Base-by-base conservation (phyloP, 2,888 invertebrate genomes). In the Callyntrura guangdongensis region DNA sequence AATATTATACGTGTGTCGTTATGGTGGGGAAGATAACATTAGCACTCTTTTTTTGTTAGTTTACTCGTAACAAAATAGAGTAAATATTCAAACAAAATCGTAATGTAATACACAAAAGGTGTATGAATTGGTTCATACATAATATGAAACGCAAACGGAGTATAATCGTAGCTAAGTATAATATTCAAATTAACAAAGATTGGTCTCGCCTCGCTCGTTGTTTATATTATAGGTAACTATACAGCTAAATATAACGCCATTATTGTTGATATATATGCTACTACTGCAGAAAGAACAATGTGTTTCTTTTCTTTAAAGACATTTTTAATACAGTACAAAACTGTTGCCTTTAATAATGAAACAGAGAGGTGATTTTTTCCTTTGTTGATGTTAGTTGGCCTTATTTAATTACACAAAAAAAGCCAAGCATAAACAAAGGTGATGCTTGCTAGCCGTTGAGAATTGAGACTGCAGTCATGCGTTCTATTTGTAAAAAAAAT, bases 371-470 rank as follows among this genome's bases (percentile, higher is more conserved):
- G 81, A 79, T 81, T 87, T 81, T 88, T 82, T 20, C 25, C 53
- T 49, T 53, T 77, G n/a, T 77, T 77, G 53, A 47, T 69, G 45
- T 49, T 56, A 25, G 82, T 67, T 88, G 88, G 82, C 82, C 88
- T 82, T 88, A 88, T 88, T 88, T 82, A 88, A 88, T 88, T 88
- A 88, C 47, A 72, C 27, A 79, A 64, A 59, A 56, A 82, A 17
- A 64, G 82, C 64, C 64, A 67, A 67, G 36, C 69, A 64, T 69
- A 81, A 81, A 87, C 87, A 88, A 88, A 88, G 81, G 88, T 88
- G 88, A 77, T 77, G 45, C 47, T 69, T 74, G 8, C 20, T 49
- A 47, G 49, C 49, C 36, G 36, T 36, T 36, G 36, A 36, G 36
- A 36, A 47, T 36, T 69, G 45, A 36, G 69, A 79, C 27, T 36